A percentile compares a stretch with the other conserved stretches of the same genome.
Conservation (phyloP, 2,888 invertebrate genomes). For the Smittia aterrima region DNA sequence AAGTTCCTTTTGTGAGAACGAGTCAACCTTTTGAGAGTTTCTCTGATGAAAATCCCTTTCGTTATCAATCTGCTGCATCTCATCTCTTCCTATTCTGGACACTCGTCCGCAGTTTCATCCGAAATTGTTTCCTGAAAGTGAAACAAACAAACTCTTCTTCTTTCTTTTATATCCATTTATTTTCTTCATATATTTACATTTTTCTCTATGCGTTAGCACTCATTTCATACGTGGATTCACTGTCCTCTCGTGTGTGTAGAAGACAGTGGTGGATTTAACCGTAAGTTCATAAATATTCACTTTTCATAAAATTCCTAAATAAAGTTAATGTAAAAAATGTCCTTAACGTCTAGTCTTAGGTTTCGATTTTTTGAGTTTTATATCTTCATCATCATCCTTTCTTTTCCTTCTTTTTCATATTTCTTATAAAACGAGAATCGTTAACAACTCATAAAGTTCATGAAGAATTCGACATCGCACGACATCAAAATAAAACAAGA, state of each 20-base stretch:
- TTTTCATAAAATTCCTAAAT: constrained; percentile 34
- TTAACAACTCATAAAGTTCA: constrained; percentile 18
- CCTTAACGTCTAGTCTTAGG: constrained; percentile 44
- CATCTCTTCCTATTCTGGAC: too few species aligned
- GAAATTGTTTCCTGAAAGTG: background rate
- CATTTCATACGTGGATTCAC: background rate
- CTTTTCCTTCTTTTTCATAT: background rate
- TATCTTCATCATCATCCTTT: background rate
- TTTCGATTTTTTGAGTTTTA: constrained; percentile 42
- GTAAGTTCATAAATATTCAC: constrained; percentile 24
- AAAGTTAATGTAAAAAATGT: constrained; percentile 32
- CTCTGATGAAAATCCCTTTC: too few species aligned
- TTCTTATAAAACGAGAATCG: constrained; percentile 20
- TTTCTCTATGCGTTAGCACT: constrained; percentile 14
- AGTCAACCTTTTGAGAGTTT: background rate
- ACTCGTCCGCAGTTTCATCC: too few species aligned
- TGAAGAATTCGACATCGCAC: background rate
- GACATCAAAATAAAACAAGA: background rate
- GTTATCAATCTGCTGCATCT: too few species aligned
- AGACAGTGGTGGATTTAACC: background rate
- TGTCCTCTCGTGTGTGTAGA: background rate
- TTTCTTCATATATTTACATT: constrained; percentile 18
- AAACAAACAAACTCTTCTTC: background rate
- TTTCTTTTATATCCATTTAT: constrained; percentile 18
- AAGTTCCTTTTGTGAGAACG: too few species aligned